These are phyloP conservation scores for Drosophila melanosoma DNA, from an alignment of 2,888 invertebrate species.

Conservation along the genomic window DNA sequence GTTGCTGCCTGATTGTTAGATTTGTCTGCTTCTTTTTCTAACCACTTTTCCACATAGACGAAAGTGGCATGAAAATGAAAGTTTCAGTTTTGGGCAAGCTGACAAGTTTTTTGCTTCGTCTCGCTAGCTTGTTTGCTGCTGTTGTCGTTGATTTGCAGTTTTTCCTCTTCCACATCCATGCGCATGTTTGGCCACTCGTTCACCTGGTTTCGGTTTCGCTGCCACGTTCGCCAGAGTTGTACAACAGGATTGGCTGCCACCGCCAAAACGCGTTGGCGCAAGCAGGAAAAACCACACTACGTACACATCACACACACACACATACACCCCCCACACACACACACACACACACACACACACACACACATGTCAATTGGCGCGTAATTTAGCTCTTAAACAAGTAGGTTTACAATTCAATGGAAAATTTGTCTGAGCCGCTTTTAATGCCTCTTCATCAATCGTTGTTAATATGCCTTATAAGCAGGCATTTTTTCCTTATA, in stretches of 20 bases:
- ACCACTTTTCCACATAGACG: conserved; percentile 51
- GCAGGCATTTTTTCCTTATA: conserved; percentile 27
- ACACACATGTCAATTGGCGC: conserved; percentile 44
- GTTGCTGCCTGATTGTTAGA: neutral
- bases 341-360: conserved; percentile 17
- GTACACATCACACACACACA: conserved; percentile 29
- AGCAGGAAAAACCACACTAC: conserved; percentile 72
- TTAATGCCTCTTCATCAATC: conserved; percentile 36
- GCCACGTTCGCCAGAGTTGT: conserved; percentile 56
- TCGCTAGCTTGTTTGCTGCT: conserved; percentile 21
- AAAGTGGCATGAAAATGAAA: conserved; percentile 75
- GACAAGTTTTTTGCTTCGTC: conserved; percentile 67
- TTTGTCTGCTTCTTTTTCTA: conserved; percentile 29
- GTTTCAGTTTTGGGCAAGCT: conserved; percentile 63
- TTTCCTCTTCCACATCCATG: conserved; percentile 62
- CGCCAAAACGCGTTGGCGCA: conserved; percentile 67
- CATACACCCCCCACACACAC: conserved; percentile 3
- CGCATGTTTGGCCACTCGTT: conserved; percentile 65
- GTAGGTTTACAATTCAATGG: conserved; percentile 23
- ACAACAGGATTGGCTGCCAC: conserved; percentile 67
- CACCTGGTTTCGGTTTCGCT: conserved; percentile 73
- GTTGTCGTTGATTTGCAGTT: conserved; percentile 23
- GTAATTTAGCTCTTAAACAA: conserved; percentile 49
- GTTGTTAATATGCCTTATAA: conserved; percentile 35
- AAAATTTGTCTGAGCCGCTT: conserved; percentile 30